These are phyloP conservation scores for Corythornis madagascariensis DNA, from an alignment of 2,113 vertebrate species.

Conservation along the genomic window DNA sequence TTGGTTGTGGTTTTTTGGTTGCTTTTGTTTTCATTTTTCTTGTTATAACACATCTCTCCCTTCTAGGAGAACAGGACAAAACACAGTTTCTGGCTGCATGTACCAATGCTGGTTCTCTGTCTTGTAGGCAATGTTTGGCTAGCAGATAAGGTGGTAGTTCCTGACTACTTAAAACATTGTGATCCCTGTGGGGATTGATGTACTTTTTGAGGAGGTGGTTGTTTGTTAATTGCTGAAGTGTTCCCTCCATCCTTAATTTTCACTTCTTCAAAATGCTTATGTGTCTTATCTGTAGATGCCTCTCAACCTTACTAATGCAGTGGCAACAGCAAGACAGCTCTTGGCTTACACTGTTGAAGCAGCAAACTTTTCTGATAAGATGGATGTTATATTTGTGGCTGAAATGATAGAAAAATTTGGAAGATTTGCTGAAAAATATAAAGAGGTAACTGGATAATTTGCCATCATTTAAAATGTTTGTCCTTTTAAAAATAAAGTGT, in stretches of 20 bases:
- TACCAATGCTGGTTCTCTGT: background rate
- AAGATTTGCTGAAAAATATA: constrained; percentile 94
- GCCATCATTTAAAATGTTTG: background rate
- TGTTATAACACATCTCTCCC: background rate
- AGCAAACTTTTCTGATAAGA: constrained; percentile 97
- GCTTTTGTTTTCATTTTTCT: background rate
- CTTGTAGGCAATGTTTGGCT: background rate
- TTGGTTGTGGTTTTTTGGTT: no score
- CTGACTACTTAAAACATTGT: background rate
- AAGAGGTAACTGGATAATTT: constrained; percentile 83
- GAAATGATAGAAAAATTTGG: constrained; percentile 99
- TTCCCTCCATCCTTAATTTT: background rate
- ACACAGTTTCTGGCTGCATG: background rate
- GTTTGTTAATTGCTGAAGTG: background rate
- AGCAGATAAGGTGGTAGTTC: background rate
- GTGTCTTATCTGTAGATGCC: constrained; percentile 83
- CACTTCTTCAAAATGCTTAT: background rate
- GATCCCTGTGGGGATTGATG: background rate
- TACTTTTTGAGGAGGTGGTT: background rate
- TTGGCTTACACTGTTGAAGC: constrained; percentile 92
- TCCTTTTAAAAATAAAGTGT: background rate
- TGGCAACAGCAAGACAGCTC: constrained; percentile 88
- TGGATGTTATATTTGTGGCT: constrained; percentile 97
- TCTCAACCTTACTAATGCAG: constrained; percentile 92
- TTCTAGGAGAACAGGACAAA: background rate